Percentiles rank a stretch among this genome's conserved stretches.
phyloP scores from a whole-genome alignment of 2,113 vertebrate species.

The Erpornis zantholeuca region DNA sequence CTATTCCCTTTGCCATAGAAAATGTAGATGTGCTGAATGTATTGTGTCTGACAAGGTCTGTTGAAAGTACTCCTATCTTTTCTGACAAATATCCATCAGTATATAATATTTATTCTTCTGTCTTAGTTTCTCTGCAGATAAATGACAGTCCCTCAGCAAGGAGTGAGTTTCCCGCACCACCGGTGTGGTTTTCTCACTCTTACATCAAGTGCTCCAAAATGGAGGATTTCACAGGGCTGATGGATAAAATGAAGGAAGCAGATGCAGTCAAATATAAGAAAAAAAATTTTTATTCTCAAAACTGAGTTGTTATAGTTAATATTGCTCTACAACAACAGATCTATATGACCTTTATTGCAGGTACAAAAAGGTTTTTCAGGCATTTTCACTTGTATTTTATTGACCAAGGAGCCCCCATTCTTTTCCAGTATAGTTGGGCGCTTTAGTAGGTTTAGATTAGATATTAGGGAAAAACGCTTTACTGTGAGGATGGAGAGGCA shows the following conservation, averaged over 20 bases:
- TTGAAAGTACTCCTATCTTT: slow-evolving; percentile 58
- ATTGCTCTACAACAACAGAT: neutral
- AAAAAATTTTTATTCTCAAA: neutral
- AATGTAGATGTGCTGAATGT: slow-evolving; percentile 61
- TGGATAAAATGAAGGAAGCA: slow-evolving; percentile 13
- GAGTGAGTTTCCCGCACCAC: slow-evolving; percentile 49
- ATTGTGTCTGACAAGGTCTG: slow-evolving; percentile 66
- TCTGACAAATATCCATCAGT: slow-evolving; percentile 75
- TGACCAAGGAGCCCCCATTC: fast-evolving
- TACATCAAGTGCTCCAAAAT: slow-evolving; percentile 21
- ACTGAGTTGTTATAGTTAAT: neutral
- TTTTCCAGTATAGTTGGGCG: neutral
- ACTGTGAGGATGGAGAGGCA: neutral
- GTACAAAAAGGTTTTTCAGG: neutral
- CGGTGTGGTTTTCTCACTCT: neutral
- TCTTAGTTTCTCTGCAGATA: slow-evolving; percentile 67
- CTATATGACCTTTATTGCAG: neutral
- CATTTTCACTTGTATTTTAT: neutral
- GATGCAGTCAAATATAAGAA: neutral
- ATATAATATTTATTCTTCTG: slow-evolving; percentile 77
- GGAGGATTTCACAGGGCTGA: slow-evolving; percentile 18
- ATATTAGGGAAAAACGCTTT: neutral
- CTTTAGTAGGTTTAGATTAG: neutral
- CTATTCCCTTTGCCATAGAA: slow-evolving; percentile 67
- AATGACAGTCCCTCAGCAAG: slow-evolving; percentile 58